Base-by-base conservation (phyloP, 2,113 vertebrate genomes). In the Perca fluviatilis region DNA sequence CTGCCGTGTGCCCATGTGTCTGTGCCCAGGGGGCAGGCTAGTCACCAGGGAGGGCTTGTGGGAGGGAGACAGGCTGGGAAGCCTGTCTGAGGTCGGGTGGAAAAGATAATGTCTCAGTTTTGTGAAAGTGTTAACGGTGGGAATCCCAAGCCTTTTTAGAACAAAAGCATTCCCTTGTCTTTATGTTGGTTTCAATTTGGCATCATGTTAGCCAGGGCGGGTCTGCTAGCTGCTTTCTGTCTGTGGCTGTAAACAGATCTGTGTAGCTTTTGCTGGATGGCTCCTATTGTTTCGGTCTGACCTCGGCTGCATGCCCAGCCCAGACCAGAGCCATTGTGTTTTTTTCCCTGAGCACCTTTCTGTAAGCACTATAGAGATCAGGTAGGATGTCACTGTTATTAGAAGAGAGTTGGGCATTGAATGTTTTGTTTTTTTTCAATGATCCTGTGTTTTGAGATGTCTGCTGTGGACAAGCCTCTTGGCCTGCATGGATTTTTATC, bases 151-250 rank as follows among this genome's bases (percentile, higher is more conserved):
- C 53, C 46, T 6, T 70, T 82, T 77, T 46, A 47, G 58, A 82
- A 92, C 81, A 93, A 92, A 93, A 91, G 82, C 90, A 85, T 88
- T 91, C 86, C 73, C 50, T 25, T 79, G 66, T 65, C 54, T 91
- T 88, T 88, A 80, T 91, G 80, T 30, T 40, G 50, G 80, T 80
- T 72, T 90, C 71, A 72, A 40, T 88, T 78, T 82, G 83, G 77
- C 87, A 86, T 85, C 53, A 13, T 80, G 84, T 86, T 80, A 76
- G 81, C 84, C 86, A 76, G 84, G 82, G 62, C 33, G 7, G 47
- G 87, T 69, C 73, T 77, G 84, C 65, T 79, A 80, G 80, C 85
- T 88, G 77, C 87, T 64, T 67, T 86, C 60, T 83, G 86, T 91
- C 83, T 85, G 67, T 73, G 74, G 71, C 86, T 80, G 85, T 78